Evolutionary conservation across 1,140 invertebrate species (phyloP).

Genomic region (Ceratina calcarata): DNA sequence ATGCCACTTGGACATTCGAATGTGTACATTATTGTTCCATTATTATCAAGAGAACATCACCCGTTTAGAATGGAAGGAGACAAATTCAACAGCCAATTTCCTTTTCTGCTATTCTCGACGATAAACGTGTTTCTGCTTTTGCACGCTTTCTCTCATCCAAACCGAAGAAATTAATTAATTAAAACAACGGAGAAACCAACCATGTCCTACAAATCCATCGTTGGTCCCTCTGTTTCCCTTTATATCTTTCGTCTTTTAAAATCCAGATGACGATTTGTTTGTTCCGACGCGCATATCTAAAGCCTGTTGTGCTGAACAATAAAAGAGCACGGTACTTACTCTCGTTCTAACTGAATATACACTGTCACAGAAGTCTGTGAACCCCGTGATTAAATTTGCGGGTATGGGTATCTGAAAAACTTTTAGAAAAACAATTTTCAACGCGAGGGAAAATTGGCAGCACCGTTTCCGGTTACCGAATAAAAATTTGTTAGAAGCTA

Average conservation of each 20-base stretch:
- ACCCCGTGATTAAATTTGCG: too few species aligned
- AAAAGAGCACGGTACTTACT: not conserved
- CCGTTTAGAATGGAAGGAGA: too few species aligned
- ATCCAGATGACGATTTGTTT: not conserved
- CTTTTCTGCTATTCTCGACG: too few species aligned
- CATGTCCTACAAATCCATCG: not conserved
- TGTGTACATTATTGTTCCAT: too few species aligned
- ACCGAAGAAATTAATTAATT: slow-evolving; percentile 31
- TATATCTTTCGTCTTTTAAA: not conserved
- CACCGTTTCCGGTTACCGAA: not conserved
- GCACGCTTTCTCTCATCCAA: not conserved
- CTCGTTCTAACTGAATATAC: too few species aligned
- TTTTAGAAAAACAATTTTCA: not conserved
- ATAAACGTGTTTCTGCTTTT: not conserved
- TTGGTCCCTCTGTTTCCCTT: not conserved
- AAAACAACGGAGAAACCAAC: too few species aligned
- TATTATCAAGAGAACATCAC: too few species aligned
- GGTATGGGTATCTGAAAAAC: not conserved
- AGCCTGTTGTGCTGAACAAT: too few species aligned
- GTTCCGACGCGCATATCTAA: not conserved
- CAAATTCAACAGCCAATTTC: too few species aligned
- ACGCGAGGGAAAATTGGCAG: not conserved
- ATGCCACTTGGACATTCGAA: too few species aligned
- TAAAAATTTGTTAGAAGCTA: slow-evolving; percentile 28
- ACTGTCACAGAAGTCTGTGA: too few species aligned